phyloP scores from a whole-genome alignment of 2,888 invertebrate genomes.

The Alcis repandata region DNA sequence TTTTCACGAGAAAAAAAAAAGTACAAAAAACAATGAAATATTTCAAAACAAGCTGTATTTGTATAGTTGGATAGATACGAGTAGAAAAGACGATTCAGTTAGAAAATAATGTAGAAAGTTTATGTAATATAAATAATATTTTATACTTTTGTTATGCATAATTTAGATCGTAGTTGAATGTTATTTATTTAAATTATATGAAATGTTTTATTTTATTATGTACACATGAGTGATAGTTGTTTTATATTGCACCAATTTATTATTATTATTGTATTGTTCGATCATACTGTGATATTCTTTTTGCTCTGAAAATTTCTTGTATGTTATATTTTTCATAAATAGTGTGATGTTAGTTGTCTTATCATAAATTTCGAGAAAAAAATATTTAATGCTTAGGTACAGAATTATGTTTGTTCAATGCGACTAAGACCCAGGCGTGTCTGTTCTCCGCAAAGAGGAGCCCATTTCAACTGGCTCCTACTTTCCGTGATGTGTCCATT shows the following conservation, averaged over 20 bases:
- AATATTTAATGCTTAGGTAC: too few species aligned
- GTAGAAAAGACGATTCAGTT: neutral
- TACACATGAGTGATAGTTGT: neutral
- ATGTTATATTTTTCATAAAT: too few species aligned
- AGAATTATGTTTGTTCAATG: too few species aligned
- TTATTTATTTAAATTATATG: constrained; percentile 49
- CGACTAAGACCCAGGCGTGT: too few species aligned
- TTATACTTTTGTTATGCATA: constrained; percentile 40
- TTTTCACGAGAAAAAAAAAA: neutral
- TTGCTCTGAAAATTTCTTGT: neutral
- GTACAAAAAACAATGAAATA: constrained; percentile 2
- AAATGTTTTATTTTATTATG: constrained; percentile 25
- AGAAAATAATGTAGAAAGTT: constrained; percentile 7
- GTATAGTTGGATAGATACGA: neutral
- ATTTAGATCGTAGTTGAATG: constrained; percentile 27
- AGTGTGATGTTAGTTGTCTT: too few species aligned
- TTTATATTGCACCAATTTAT: constrained; percentile 6
- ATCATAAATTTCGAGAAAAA: too few species aligned
- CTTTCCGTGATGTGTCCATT: too few species aligned
- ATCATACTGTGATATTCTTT: constrained; percentile 13
- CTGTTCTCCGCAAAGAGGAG: too few species aligned
- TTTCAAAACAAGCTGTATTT: constrained; percentile 5
- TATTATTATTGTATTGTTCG: too few species aligned
- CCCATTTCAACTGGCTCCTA: too few species aligned
- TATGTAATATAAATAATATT: constrained; percentile 34